Evolutionary conservation across 2,888 invertebrate genomes (phyloP), one percentile per base, ranked within the genome.

Genomic region (Tuta absoluta): DNA sequence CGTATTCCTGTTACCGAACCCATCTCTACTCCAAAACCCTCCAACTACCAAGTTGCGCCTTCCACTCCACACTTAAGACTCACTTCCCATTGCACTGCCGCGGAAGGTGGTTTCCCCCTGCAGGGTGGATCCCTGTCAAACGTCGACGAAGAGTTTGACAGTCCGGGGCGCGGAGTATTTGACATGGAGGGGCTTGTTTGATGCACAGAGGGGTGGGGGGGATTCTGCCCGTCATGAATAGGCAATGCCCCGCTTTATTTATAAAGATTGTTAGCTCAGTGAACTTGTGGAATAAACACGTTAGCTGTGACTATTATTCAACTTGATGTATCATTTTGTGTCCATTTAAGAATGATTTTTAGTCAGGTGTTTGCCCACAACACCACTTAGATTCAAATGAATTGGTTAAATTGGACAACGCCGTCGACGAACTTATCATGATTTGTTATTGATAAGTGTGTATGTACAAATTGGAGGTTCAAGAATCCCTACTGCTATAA

Each of bases 101-200:
- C 76, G 10, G 23, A 83, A 87, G 88, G 89, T 89, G 90, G 89
- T 82, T 79, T 83, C 85, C 87, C 87, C 86, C 84, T 75, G 85
- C 78, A 78, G 91, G 91, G 91, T 89, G 91, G 91, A 88, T 89
- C 90, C 90, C 89, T 91, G 91, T 91, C 91, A 91, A 91, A 91
- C 89, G 87, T 86, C 89, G 87, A 86, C 89, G 91, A 90, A 91
- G 90, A 91, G 91, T 91, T 91, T 91, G 91, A 91, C 91, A 91
- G 91, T 89, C 91, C 89, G 89, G 91, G 90, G 91, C 86, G 89
- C 87, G 87, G 90, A 90, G 91, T 89, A 88, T 91, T 91, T 91
- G 91, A 91, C 91, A 89, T 91, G 91, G 91, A 91, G 91, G 91
- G 91, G 90, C 91, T 89, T 89, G 90, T 90, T 91, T 91, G 90